Base-by-base conservation (phyloP, 2,888 invertebrate genomes). In the Thereva nobilitata region DNA sequence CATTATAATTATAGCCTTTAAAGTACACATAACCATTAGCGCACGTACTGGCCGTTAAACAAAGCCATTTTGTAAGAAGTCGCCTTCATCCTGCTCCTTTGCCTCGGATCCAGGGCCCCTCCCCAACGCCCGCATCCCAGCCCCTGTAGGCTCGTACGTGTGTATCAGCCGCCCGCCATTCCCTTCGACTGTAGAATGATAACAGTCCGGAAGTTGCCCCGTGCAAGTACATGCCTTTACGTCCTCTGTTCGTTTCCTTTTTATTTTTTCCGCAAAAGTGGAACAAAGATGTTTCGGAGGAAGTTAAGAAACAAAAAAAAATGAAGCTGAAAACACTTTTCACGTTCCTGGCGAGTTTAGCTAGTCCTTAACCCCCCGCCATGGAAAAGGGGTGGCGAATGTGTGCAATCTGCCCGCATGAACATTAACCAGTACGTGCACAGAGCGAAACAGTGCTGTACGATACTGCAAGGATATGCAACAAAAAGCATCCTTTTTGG, bases 1-100 rank as follows among this genome's bases (percentile, higher is more conserved):
- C 70, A 67, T 67, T 70, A 67, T 70, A 70, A 70, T 70, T 70
- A 70, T 70, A 63, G 67, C 64, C 64, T 70, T 64, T 67, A 70
- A 70, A 70, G 64, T 67, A 70, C 66, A 70, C 57, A 64, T 56
- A 67, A 66, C 64, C 70, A 70, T 70, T 70, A 66, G 70, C 59
- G 67, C 70, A 70, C 70, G 70, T 70, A 70, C 57, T 57, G 52
- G 67, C 67, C 70, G 67, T 70, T 70, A 67, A 70, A 67, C 64
- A 67, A 55, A 68, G 66, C 50, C 45, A 54, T 54, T 52, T 53
- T 57, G 57, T 41, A 57, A 57, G 57, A 57, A 57, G 57, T 57
- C 47, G 57, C 45, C 47, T 57, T 37, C 57, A 57, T 57, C 57
- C 35, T 44, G 56, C 44, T 44, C 56, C 56, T 34, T 44, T 34